phyloP scores from a whole-genome alignment of 2,113 vertebrate species.

The Danionella cerebrum region DNA sequence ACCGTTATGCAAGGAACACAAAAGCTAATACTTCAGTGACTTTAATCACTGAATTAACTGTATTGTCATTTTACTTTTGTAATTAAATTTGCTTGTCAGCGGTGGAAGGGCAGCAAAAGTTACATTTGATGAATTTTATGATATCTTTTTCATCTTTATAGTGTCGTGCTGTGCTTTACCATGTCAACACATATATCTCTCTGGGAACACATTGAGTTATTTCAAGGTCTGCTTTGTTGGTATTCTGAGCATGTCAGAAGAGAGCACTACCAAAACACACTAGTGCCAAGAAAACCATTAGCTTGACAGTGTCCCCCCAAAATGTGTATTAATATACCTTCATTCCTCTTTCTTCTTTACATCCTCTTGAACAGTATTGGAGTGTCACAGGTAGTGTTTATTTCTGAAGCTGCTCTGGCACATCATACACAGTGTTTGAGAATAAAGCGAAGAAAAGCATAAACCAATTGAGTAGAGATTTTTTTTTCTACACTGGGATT shows the following conservation, averaged over 20 bases:
- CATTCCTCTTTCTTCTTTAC: background rate
- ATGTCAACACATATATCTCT: background rate
- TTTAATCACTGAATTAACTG: background rate
- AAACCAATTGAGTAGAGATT: too few relatives aligned
- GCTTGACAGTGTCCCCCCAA: slow-evolving; percentile 34
- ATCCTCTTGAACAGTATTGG: background rate
- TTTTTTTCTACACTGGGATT: too few relatives aligned
- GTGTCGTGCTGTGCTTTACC: background rate
- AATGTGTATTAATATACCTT: slow-evolving; percentile 40
- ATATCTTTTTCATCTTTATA: background rate
- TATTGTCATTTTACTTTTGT: background rate
- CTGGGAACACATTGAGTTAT: background rate
- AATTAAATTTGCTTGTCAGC: background rate
- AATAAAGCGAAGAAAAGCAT: too few relatives aligned
- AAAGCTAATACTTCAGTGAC: background rate
- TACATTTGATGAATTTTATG: too few relatives aligned
- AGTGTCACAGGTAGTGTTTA: slow-evolving; percentile 22
- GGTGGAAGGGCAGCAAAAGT: too few relatives aligned
- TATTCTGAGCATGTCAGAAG: slow-evolving; percentile 27
- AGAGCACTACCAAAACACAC: slow-evolving; percentile 27
- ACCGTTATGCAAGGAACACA: background rate
- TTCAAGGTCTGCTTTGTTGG: slow-evolving; percentile 5
- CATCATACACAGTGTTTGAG: slow-evolving; percentile 17
- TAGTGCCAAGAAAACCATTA: slow-evolving; percentile 39
- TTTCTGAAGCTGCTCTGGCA: slow-evolving; percentile 8